Conservation (phyloP, 2,113 vertebrate genomes). For the Varanus komodoensis region DNA sequence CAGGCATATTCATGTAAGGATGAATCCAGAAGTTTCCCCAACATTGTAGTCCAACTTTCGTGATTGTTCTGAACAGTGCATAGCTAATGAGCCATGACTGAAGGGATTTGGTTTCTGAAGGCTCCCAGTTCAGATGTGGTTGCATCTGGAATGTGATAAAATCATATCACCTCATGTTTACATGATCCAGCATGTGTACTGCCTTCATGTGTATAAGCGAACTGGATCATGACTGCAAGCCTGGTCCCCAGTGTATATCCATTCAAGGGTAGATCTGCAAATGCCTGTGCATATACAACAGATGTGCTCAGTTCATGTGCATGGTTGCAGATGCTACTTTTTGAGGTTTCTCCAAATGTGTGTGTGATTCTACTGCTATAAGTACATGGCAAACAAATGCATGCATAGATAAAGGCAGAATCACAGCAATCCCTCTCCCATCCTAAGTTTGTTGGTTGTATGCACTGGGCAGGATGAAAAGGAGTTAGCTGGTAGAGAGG, state of each 20-base stretch:
- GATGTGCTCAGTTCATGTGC: background rate
- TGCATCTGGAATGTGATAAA: too few species aligned
- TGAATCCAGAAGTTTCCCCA: background rate
- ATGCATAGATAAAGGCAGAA: background rate
- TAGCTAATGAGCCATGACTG: background rate
- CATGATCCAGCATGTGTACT: background rate
- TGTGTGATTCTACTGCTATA: background rate
- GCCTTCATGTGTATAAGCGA: too few species aligned
- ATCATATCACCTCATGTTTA: background rate
- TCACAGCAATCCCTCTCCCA: background rate
- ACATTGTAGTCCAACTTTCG: background rate
- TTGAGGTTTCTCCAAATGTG: background rate
- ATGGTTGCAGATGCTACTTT: background rate
- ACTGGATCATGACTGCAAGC: background rate
- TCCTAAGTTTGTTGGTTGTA: background rate
- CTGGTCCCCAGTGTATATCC: background rate
- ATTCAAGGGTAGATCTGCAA: background rate
- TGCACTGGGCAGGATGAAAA: background rate
- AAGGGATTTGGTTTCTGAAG: background rate
- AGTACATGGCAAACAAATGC: background rate
- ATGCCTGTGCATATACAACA: background rate
- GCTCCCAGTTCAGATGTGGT: background rate
- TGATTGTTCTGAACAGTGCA: background rate
- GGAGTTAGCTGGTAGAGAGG: background rate
- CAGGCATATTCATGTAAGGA: background rate